These are phyloP conservation scores for Strix uralensis DNA, from an alignment of 2,113 vertebrate species.

Conservation along the genomic window DNA sequence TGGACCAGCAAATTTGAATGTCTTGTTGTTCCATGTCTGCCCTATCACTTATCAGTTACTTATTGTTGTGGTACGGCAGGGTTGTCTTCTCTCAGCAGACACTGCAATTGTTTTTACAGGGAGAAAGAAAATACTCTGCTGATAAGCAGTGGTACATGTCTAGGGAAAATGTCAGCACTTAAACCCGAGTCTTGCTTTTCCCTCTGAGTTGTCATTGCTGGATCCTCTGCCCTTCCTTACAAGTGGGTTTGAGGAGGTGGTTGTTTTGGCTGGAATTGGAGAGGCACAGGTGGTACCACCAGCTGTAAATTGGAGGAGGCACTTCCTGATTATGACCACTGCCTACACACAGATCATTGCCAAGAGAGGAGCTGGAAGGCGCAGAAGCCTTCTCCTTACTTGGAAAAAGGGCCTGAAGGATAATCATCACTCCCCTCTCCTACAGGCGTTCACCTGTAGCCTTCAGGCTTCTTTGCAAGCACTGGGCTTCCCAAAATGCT, in stretches of 20 bases:
- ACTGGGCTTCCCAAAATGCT: background rate
- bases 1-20: background rate
- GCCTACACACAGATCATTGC: constrained; percentile 56
- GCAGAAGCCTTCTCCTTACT: constrained; percentile 42
- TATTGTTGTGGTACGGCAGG: background rate
- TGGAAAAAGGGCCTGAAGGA: constrained; percentile 5
- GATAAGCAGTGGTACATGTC: background rate
- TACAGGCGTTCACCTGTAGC: background rate
- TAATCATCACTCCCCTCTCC: background rate
- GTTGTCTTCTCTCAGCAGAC: background rate
- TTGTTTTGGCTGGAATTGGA: constrained; percentile 69
- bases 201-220: constrained; percentile 26
- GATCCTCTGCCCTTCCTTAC: constrained; percentile 52
- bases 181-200: background rate
- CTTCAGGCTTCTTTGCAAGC: background rate
- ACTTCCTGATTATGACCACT: constrained; percentile 70
- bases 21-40: background rate
- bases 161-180: constrained; percentile 27
- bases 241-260: constrained; percentile 62
- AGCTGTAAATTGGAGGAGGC: constrained; percentile 71
- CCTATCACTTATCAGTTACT: background rate
- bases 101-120: background rate
- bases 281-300: constrained; percentile 67
- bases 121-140: background rate
- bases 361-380: constrained; percentile 52